phyloP scores from a whole-genome alignment of 1,140 invertebrate genomes.

The Saccostrea cuccullata region DNA sequence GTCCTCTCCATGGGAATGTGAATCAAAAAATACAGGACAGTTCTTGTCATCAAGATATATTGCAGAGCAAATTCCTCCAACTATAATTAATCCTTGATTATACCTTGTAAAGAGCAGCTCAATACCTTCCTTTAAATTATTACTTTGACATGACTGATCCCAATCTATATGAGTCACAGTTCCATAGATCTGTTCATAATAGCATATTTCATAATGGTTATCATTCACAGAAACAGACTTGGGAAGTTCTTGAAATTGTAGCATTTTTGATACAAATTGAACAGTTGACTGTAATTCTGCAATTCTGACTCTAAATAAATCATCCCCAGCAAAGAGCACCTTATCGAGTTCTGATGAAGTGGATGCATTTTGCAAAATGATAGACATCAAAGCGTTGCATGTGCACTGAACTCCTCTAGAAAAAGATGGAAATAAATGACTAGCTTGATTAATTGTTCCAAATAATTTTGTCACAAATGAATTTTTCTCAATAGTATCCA shows the following conservation, averaged over 20 bases:
- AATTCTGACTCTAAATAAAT: constrained; percentile 8
- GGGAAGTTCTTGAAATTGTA: constrained; percentile 37
- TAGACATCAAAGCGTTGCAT: constrained; percentile 36
- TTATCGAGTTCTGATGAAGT: constrained; percentile 2
- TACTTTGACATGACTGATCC: background rate
- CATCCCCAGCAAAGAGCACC: constrained; percentile 9
- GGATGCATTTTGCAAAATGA: background rate
- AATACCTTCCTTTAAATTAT: constrained; percentile 15
- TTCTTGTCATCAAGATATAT: background rate
- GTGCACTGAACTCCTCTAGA: constrained; percentile 31
- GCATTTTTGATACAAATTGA: constrained; percentile 30
- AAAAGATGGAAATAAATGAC: background rate
- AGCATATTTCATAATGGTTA: background rate
- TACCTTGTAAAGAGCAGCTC: background rate
- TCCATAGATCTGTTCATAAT: constrained; percentile 12
- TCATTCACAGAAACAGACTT: background rate
- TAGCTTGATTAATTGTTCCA: constrained; percentile 32
- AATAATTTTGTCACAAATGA: background rate
- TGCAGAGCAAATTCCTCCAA: constrained; percentile 36
- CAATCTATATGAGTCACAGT: constrained; percentile 34
- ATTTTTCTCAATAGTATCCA: too few relatives aligned
- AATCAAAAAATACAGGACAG: constrained; percentile 37
- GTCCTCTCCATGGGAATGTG: constrained; percentile 31
- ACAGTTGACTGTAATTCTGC: constrained; percentile 29
- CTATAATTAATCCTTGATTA: constrained; percentile 34